Evolutionary conservation across 1,140 invertebrate genomes (phyloP).

Genomic region (Panagrolaimus sp.): DNA sequence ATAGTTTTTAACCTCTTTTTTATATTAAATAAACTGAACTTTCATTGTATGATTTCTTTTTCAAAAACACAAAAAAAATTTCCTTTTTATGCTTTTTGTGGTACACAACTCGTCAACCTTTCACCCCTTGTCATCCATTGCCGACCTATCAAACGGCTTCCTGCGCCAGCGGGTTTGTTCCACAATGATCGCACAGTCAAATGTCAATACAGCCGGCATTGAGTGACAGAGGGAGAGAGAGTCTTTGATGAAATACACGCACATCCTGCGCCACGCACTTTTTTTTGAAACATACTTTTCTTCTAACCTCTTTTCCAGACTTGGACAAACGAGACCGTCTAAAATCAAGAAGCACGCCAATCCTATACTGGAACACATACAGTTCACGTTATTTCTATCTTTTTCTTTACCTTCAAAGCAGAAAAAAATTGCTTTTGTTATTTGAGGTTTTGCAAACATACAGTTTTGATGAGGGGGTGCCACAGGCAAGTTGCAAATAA

Average conservation of each 20-base stretch:
- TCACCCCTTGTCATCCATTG: constrained; percentile 4
- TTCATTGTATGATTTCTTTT: too few relatives aligned
- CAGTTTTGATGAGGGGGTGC: constrained; percentile 7
- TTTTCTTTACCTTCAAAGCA: too few relatives aligned
- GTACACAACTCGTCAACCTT: constrained; percentile 1
- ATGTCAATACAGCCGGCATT: constrained; percentile 17
- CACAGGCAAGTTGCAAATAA: constrained; percentile 15
- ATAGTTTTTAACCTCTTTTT: too few relatives aligned
- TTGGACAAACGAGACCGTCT: too few relatives aligned
- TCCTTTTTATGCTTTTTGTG: constrained; percentile 2
- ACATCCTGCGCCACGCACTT: not conserved
- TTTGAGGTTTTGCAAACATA: constrained; percentile 15
- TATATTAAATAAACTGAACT: too few relatives aligned
- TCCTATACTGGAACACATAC: constrained; percentile 11
- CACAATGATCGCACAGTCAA: constrained; percentile 16
- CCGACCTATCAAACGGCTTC: constrained; percentile 13
- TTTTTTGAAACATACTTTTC: too few relatives aligned
- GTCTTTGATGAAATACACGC: not conserved
- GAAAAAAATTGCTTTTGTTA: not conserved
- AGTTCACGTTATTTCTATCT: constrained; percentile 2
- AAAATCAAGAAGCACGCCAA: not conserved
- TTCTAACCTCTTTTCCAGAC: too few relatives aligned
- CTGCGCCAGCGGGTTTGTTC: constrained; percentile 13
- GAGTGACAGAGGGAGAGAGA: not conserved
- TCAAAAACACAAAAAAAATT: too few relatives aligned